A percentile compares a stretch with the other conserved stretches of the same genome.
phyloP scores from a whole-genome alignment of 2,888 invertebrate species.

The Abrostola tripartita region DNA sequence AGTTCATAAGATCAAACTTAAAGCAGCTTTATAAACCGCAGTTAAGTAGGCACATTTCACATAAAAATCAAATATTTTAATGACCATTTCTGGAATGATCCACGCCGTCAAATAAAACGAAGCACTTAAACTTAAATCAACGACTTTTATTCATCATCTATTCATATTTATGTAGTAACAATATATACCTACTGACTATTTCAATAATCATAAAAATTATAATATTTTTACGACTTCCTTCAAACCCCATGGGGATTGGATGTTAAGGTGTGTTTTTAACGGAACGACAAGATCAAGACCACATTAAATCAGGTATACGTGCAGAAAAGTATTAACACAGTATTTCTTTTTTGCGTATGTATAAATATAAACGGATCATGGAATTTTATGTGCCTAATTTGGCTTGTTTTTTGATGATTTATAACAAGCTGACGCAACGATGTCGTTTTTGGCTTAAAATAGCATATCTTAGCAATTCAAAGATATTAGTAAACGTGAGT shows the following conservation, averaged over 20 bases:
- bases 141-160: slow-evolving; percentile 16
- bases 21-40: slow-evolving; percentile 9
- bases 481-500: too few species aligned
- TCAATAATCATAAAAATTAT: slow-evolving; percentile 39
- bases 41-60: slow-evolving; percentile 25
- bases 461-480: too few species aligned
- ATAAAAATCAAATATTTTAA: slow-evolving; percentile 23
- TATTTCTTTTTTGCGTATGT: too few species aligned
- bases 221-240: slow-evolving; percentile 45
- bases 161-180: slow-evolving; percentile 24
- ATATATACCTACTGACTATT: slow-evolving; percentile 30
- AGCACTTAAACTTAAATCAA: slow-evolving; percentile 21
- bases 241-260: slow-evolving; percentile 30
- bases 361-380: too few species aligned
- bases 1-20: too few species aligned
- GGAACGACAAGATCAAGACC: neutral
- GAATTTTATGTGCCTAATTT: too few species aligned
- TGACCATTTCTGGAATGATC: slow-evolving; percentile 25
- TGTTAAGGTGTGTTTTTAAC: slow-evolving; percentile 20
- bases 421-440: too few species aligned
- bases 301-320: neutral
- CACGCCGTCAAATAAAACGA: slow-evolving; percentile 35
- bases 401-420: too few species aligned
- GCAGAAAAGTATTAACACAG: neutral
- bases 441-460: too few species aligned